Base-by-base conservation (phyloP, 2,113 vertebrate species). In the Hemicordylus capensis region DNA sequence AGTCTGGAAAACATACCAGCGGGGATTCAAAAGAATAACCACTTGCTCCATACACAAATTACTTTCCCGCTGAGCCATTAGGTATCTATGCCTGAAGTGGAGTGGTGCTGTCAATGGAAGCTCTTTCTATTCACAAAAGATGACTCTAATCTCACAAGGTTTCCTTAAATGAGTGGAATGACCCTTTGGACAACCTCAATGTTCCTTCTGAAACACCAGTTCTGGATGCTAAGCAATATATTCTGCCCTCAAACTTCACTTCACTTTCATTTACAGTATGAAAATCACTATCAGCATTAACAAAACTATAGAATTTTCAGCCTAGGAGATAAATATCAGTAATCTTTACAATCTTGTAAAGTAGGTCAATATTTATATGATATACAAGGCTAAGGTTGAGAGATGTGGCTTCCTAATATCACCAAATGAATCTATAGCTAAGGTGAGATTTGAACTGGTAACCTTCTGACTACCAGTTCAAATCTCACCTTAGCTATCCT, bases 181-280 rank as follows among this genome's bases (percentile, higher is more conserved):
- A n/a, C n/a, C n/a, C n/a, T n/a, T n/a, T n/a, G n/a, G n/a, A n/a
- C n/a, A n/a, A n/a, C n/a, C n/a, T n/a, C n/a, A n/a, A n/a, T n/a
- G n/a, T n/a, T n/a, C n/a, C n/a, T n/a, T n/a, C n/a, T n/a, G n/a
- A n/a, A n/a, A n/a, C n/a, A n/a, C n/a, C n/a, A n/a, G n/a, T n/a
- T n/a, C n/a, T n/a, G n/a, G n/a, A n/a, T n/a, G n/a, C 56, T 86
- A 0, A 17, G 72, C 84, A 88, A 87, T 46, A 63, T 83, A 77
- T 48, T 37, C 54, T 85, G 22, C 12, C 20, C n/a, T 59, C 34
- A 59, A 39, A 39, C 34, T n/a, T 77, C 34, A 76, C 10, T 77
- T 59, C 42, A 39, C 19, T 22, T 59, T 37, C 56, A 77, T 22
- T 54, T 54, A 34, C 64, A 5, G 7, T 37, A 19, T 67, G 34